Conservation (phyloP, 2,113 vertebrate genomes). For the Coturnix japonica region DNA sequence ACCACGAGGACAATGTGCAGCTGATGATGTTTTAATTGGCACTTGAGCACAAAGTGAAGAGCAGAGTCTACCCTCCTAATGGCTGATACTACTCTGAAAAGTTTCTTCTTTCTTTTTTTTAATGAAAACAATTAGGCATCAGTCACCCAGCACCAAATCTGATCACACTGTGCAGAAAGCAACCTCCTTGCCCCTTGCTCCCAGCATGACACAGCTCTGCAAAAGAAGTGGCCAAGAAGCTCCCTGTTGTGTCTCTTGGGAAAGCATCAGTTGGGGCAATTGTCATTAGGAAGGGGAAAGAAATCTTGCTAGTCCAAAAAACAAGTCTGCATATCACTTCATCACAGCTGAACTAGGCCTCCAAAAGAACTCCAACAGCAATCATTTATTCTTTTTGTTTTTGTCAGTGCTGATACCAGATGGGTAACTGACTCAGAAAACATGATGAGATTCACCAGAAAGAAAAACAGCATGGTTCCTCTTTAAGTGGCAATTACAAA, state of each 20-base stretch:
- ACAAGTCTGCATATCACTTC: not conserved
- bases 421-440: not conserved
- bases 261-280: not conserved
- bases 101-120: not conserved
- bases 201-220: not conserved
- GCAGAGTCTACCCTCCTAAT: not conserved
- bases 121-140: not conserved
- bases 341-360: not conserved
- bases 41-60: not conserved
- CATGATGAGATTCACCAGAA: not conserved
- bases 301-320: not conserved
- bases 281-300: not conserved
- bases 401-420: not conserved
- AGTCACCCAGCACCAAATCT: not conserved
- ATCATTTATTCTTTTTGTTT: not conserved
- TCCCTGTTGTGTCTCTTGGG: not conserved
- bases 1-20: not conserved
- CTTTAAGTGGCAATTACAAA: not conserved
- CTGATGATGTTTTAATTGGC: not conserved
- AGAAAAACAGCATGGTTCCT: not conserved
- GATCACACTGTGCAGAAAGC: not conserved
- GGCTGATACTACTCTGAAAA: not conserved
- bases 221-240: accelerated
- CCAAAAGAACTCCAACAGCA: not conserved
- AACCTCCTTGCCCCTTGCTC: not conserved